A percentile compares a stretch with the other conserved stretches of the same genome.
Conservation (phyloP, 2,888 invertebrate species). For the Heteropelma amictum region DNA sequence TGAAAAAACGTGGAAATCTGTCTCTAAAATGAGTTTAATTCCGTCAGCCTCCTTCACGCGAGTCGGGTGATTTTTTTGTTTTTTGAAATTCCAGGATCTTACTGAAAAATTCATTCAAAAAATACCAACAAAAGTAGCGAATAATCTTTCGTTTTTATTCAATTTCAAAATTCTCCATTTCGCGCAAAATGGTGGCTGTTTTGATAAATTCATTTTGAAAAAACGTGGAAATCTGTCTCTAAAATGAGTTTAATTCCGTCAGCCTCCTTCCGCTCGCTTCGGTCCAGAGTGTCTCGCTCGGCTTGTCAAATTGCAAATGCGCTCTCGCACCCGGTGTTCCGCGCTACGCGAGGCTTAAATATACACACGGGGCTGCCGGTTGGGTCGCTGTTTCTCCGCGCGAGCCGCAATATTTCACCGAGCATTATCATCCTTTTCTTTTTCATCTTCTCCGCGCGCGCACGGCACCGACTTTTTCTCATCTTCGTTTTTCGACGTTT, state of each 20-base stretch:
- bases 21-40: too few species aligned
- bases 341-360: conserved; percentile 53
- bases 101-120: neutral
- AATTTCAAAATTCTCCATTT: too few species aligned
- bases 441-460: conserved; percentile 40
- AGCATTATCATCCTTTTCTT: conserved; percentile 70
- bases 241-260: too few species aligned
- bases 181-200: too few species aligned
- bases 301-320: conserved; percentile 68
- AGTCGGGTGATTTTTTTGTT: neutral
- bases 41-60: too few species aligned
- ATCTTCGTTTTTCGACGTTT: conserved; percentile 7
- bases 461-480: neutral
- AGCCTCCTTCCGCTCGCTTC: conserved; percentile 33
- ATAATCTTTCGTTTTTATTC: too few species aligned
- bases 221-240: too few species aligned
- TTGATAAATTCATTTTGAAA: too few species aligned
- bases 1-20: too few species aligned
- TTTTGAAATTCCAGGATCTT: neutral
- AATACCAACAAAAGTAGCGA: too few species aligned
- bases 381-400: conserved; percentile 26
- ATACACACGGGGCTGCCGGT: conserved; percentile 20
- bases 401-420: conserved; percentile 68
- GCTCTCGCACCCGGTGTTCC: conserved; percentile 61
- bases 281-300: conserved; percentile 29